Base-by-base conservation (phyloP, 1,140 invertebrate genomes). In the Coenobita brevimanus region DNA sequence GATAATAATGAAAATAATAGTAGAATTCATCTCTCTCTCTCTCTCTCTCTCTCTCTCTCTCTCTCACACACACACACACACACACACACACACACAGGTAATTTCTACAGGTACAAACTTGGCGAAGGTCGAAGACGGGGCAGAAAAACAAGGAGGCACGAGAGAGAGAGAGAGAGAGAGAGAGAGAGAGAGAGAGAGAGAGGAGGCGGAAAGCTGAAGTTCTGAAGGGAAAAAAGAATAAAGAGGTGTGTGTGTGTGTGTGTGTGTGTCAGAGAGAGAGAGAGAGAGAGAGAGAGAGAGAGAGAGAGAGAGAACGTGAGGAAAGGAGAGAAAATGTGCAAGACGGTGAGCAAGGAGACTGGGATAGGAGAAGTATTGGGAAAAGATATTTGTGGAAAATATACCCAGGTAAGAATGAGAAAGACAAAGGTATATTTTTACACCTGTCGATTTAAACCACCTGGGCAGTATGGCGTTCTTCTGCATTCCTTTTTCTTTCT, bases 41-140 rank as follows among this genome's bases (percentile, higher is more conserved):
- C 64, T 69, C 64, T 69, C 64, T 69, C 64, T 69, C 64, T 69
- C 64, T 69, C 64, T 69, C 64, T 69, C 64, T 69, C 64, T 69
- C 64, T 69, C 64, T 69, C 64, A 15, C 64, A 13, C 54, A 13
- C 54, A 13, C 54, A 13, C 54, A 13, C 54, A 13, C 54, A 13
- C 54, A 13, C 54, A 13, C 54, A 13, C 54, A 13, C 54, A 13
- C 54, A 13, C 54, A 13, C 54, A 13, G 10, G 13, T n/a, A 13
- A 10, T 57, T n/a, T 57, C 54, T 57, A 10, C 13, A n/a, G 13
- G n/a, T 13, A 10, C 13, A 57, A 57, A n/a, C 13, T 57, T 13
- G 54, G 54, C 13, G 10, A 57, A n/a, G n/a, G 54, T 10, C n/a
- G 54, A 57, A n/a, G n/a, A n/a, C 13, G 54, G 54, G n/a, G n/a